Conservation (phyloP, 2,797 vertebrate species). For the Ptychadena robeensis region DNA sequence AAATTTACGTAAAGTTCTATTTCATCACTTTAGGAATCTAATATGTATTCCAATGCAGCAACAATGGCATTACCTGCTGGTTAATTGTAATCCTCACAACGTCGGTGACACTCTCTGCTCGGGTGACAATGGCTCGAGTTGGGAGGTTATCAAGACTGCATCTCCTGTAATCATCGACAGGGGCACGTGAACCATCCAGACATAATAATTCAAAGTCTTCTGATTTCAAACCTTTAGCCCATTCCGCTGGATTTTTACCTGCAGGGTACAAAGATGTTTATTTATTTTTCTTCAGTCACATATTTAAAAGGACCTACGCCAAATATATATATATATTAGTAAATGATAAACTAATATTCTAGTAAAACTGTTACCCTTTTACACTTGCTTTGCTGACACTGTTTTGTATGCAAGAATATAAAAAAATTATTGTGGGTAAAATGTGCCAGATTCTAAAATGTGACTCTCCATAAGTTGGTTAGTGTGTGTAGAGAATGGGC, state of each 20-base stretch:
- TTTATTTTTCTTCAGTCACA: neutral
- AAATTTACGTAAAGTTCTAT: too few species aligned
- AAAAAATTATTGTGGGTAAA: too few species aligned
- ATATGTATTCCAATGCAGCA: neutral
- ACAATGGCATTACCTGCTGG: conserved; percentile 77
- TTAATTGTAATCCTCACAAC: conserved; percentile 74
- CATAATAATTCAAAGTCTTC: conserved; percentile 81
- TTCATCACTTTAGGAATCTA: too few species aligned
- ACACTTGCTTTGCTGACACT: too few species aligned
- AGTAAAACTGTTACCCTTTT: too few species aligned
- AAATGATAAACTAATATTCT: too few species aligned
- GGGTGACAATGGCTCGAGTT: conserved; percentile 83
- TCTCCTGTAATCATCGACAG: conserved; percentile 63
- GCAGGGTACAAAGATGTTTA: conserved; percentile 1
- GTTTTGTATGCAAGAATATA: too few species aligned
- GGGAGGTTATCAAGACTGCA: conserved; percentile 82
- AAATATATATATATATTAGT: too few species aligned
- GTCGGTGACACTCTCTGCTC: conserved; percentile 68
- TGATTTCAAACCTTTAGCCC: conserved; percentile 70
- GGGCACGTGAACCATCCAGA: conserved; percentile 66
- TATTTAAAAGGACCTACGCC: neutral
- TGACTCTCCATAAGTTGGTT: too few species aligned
- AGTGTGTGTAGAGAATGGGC: too few species aligned
- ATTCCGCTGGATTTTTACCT: conserved; percentile 70
- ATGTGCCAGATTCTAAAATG: too few species aligned